phyloP scores from a whole-genome alignment of 2,797 vertebrate genomes.

The Etheostoma nigrum region DNA sequence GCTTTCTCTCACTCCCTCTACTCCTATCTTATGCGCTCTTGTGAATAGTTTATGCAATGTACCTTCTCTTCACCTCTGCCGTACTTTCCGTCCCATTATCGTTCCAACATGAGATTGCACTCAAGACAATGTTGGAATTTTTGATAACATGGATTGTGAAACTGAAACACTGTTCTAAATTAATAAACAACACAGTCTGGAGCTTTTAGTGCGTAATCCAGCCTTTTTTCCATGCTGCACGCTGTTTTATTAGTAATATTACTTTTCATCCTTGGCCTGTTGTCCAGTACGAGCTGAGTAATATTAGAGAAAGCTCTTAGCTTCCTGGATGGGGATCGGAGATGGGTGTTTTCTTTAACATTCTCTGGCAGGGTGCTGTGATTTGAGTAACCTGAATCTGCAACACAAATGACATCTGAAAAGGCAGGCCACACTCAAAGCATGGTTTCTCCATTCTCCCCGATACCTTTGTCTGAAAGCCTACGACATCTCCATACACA shows the following conservation, averaged over 20 bases:
- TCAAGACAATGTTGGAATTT: slow-evolving; percentile 87
- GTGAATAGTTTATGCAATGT: slow-evolving; percentile 85
- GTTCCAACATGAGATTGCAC: slow-evolving; percentile 86
- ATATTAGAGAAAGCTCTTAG: slow-evolving; percentile 82
- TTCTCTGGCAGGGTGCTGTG: slow-evolving; percentile 71
- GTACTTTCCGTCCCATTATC: slow-evolving; percentile 82
- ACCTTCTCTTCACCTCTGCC: slow-evolving; percentile 73
- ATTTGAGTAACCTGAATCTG: slow-evolving; percentile 70
- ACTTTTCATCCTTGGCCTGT: slow-evolving; percentile 75
- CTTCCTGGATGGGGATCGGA: slow-evolving; percentile 49
- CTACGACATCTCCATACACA: slow-evolving; percentile 41
- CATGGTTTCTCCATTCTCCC: slow-evolving; percentile 43
- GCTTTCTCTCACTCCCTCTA: slow-evolving; percentile 63
- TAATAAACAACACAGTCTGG: slow-evolving; percentile 86
- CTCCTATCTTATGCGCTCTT: slow-evolving; percentile 70
- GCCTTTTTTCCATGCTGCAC: slow-evolving; percentile 59
- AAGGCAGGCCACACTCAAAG: slow-evolving; percentile 55
- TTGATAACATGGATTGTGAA: slow-evolving; percentile 87
- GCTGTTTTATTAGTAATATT: slow-evolving; percentile 82
- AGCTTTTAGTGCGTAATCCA: slow-evolving; percentile 80
- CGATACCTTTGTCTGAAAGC: slow-evolving; percentile 68
- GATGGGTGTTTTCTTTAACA: slow-evolving; percentile 71
- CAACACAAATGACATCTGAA: slow-evolving; percentile 71
- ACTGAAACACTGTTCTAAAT: slow-evolving; percentile 87
- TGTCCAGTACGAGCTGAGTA: slow-evolving; percentile 68